A percentile compares a stretch with the other conserved stretches of the same genome.
Evolutionary conservation across 2,113 vertebrate genomes (phyloP).

Genomic region (Rhombomys opimus): DNA sequence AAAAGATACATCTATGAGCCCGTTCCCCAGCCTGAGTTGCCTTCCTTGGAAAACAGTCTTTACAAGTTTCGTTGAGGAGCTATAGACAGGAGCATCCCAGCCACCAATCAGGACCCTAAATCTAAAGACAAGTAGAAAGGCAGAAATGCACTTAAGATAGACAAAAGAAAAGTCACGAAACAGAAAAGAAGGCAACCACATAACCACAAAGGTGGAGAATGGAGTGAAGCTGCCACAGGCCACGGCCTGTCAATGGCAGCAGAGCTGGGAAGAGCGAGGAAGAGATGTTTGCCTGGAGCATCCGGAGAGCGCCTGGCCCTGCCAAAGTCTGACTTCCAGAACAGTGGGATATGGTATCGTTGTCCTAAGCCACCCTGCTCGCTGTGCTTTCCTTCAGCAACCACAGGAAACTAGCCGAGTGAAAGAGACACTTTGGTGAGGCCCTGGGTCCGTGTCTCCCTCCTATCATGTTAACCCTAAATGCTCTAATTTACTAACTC

Average conservation of each 20-base stretch:
- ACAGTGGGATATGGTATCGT: neutral
- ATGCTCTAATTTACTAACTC: neutral
- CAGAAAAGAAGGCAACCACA: neutral
- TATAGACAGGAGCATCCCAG: neutral
- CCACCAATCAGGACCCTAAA: neutral
- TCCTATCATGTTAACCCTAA: neutral
- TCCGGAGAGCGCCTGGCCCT: neutral
- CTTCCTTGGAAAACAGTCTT: neutral
- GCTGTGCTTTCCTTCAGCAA: neutral
- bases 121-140: conserved; percentile 12
- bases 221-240: neutral
- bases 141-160: neutral
- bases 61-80: neutral
- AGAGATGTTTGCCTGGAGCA: neutral
- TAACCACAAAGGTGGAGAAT: neutral
- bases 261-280: neutral
- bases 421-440: neutral
- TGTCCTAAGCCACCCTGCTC: neutral
- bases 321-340: neutral
- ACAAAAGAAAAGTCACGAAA: neutral
- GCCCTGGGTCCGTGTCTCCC: neutral
- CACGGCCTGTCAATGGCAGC: neutral
- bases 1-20: neutral
- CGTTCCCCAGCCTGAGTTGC: neutral
- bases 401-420: neutral